These are phyloP conservation scores for Apomyelois bistriatella DNA, from an alignment of 2,888 invertebrate genomes.

Conservation along the genomic window DNA sequence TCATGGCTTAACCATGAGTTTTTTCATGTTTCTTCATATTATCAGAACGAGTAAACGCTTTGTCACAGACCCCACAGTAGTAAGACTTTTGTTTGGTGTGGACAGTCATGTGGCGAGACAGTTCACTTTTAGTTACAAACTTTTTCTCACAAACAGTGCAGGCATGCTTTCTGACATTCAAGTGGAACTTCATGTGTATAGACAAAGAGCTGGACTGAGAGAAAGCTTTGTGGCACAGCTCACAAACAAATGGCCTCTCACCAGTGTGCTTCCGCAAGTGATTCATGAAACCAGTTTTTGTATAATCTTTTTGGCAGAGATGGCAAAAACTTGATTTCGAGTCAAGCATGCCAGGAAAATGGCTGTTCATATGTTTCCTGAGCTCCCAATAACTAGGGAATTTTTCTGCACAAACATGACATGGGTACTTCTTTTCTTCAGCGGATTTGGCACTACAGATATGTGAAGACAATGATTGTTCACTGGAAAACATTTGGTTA, in stretches of 20 bases:
- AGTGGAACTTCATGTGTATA: slow-evolving; percentile 77
- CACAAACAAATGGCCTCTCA: slow-evolving; percentile 76
- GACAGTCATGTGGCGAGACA: slow-evolving; percentile 78
- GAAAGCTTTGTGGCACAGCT: slow-evolving; percentile 74
- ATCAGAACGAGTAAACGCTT: slow-evolving; percentile 76
- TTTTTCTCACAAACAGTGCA: slow-evolving; percentile 78
- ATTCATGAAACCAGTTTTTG: slow-evolving; percentile 77
- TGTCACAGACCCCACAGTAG: slow-evolving; percentile 76
- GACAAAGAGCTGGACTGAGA: slow-evolving; percentile 76
- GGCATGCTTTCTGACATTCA: slow-evolving; percentile 75
- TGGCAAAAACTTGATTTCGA: slow-evolving; percentile 78
- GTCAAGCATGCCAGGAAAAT: slow-evolving; percentile 76
- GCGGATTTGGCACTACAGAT: slow-evolving; percentile 68
- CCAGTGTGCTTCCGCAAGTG: slow-evolving; percentile 76
- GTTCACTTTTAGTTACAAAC: slow-evolving; percentile 77
- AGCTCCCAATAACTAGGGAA: slow-evolving; percentile 76
- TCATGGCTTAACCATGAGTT: slow-evolving; percentile 64
- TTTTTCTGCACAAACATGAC: slow-evolving; percentile 75
- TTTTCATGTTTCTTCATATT: slow-evolving; percentile 80
- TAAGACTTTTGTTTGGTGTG: slow-evolving; percentile 78
- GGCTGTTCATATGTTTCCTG: slow-evolving; percentile 72
- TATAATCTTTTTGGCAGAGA: slow-evolving; percentile 77
- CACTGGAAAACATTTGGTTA: slow-evolving; percentile 74
- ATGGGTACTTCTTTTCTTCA: slow-evolving; percentile 73
- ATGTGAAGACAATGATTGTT: slow-evolving; percentile 63